Conservation (phyloP, 2,113 vertebrate genomes). For the Corapipo altera region DNA sequence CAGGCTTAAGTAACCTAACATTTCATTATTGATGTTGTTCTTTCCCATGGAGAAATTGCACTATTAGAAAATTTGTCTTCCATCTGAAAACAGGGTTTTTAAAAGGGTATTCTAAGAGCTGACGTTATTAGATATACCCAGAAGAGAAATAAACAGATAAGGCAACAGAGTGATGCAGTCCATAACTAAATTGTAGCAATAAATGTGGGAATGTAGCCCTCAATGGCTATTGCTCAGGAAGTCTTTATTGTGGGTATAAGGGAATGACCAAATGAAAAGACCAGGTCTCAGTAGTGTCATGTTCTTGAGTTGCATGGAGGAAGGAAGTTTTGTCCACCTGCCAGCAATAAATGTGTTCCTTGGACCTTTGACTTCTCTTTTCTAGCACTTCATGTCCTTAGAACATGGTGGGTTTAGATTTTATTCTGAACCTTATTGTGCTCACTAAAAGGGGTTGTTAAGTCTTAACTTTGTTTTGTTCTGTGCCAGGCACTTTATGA, state of each 20-base stretch:
- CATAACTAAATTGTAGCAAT: slow-evolving; percentile 10
- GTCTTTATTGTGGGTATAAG: neutral
- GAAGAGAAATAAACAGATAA: slow-evolving; percentile 6
- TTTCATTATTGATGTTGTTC: neutral
- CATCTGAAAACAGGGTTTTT: neutral
- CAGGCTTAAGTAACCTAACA: neutral
- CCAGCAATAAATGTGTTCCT: slow-evolving; percentile 7
- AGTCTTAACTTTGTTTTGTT: neutral
- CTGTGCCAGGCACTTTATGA: neutral
- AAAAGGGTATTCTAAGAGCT: neutral
- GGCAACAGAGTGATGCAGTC: neutral
- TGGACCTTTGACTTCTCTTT: neutral
- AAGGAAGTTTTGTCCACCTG: neutral
- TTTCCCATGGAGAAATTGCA: neutral
- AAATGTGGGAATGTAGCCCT: neutral
- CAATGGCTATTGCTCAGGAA: neutral
- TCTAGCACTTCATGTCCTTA: neutral
- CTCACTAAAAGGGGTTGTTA: slow-evolving; percentile 22
- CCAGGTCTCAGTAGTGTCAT: neutral
- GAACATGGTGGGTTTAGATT: neutral
- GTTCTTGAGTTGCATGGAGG: neutral
- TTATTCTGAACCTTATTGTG: neutral
- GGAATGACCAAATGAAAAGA: neutral
- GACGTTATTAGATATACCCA: neutral
- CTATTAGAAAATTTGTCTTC: neutral